phyloP scores from a whole-genome alignment of 2,113 vertebrate genomes.

The Trochalopteron elliotii region DNA sequence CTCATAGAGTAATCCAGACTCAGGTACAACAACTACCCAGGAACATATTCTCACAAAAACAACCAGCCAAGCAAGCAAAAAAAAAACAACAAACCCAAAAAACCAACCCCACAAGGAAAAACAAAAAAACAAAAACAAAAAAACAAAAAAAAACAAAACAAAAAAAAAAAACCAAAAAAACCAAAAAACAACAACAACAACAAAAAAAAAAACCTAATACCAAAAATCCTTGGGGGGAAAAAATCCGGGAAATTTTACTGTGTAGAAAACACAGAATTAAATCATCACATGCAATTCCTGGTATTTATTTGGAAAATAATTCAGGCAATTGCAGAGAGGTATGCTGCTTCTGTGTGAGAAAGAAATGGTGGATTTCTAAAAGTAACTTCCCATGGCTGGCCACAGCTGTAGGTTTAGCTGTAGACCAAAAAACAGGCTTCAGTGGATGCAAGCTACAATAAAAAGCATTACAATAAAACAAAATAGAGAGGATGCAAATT shows the following conservation, averaged over 20 bases:
- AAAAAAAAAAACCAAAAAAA: neutral
- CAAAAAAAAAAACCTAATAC: too few relatives aligned
- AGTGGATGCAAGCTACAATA: neutral
- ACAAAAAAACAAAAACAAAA: neutral
- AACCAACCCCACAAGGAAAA: neutral
- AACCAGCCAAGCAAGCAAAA: neutral
- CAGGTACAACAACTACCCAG: neutral
- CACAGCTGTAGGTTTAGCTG: neutral
- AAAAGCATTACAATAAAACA: neutral
- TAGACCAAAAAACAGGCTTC: neutral
- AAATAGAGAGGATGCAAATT: neutral
- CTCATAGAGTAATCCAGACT: neutral
- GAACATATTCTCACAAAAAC: neutral
- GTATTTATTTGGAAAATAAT: neutral
- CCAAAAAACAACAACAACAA: neutral
- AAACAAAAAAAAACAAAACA: neutral
- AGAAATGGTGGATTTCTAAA: neutral
- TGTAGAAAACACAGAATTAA: neutral
- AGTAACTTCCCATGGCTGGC: neutral
- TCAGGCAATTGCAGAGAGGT: neutral
- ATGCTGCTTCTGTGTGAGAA: neutral
- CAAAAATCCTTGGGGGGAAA: neutral
- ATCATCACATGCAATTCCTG: neutral
- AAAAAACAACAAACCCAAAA: neutral
- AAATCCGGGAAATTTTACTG: neutral